Evolutionary conservation across 37 sponge, comb jelly and placozoan genomes (phyloP).

Genomic region (Halichondria panicea): DNA sequence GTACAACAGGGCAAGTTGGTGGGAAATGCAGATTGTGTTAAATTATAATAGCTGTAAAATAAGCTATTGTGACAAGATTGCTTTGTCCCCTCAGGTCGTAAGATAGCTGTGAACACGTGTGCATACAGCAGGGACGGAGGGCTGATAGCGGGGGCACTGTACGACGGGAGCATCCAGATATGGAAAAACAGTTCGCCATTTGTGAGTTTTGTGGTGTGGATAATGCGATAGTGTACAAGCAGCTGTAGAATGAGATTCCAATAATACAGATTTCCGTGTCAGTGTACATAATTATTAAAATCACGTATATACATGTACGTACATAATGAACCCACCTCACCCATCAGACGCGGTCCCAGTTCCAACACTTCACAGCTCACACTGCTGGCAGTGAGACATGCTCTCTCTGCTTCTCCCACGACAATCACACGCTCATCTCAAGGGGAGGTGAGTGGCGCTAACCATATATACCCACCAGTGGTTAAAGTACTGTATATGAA

Average conservation of each 20-base stretch:
- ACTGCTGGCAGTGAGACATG: conserved; percentile 69
- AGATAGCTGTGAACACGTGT: conserved; percentile 64
- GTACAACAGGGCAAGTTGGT: conserved; percentile 32
- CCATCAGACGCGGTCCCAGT: conserved; percentile 53
- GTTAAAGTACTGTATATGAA: too few species aligned
- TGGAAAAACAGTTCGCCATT: conserved; percentile 77
- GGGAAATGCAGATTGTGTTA: too few species aligned
- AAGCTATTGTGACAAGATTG: conserved; percentile 13
- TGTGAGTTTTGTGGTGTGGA: conserved; percentile 49
- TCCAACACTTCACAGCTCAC: conserved; percentile 75
- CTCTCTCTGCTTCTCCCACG: conserved; percentile 71
- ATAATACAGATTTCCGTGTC: too few species aligned
- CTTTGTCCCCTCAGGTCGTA: conserved; percentile 51
- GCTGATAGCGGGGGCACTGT: conserved; percentile 64
- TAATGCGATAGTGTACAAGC: too few species aligned
- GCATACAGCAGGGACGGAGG: conserved; percentile 74
- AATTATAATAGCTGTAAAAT: too few species aligned
- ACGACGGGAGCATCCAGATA: conserved; percentile 79
- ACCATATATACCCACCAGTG: neutral
- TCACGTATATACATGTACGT: neutral
- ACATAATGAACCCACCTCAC: neutral
- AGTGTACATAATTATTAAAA: neutral
- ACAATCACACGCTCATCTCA: conserved; percentile 70
- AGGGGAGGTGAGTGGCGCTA: conserved; percentile 67
- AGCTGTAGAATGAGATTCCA: neutral